Conservation (phyloP, 2,113 vertebrate genomes). For the Gobiocypris rarus region DNA sequence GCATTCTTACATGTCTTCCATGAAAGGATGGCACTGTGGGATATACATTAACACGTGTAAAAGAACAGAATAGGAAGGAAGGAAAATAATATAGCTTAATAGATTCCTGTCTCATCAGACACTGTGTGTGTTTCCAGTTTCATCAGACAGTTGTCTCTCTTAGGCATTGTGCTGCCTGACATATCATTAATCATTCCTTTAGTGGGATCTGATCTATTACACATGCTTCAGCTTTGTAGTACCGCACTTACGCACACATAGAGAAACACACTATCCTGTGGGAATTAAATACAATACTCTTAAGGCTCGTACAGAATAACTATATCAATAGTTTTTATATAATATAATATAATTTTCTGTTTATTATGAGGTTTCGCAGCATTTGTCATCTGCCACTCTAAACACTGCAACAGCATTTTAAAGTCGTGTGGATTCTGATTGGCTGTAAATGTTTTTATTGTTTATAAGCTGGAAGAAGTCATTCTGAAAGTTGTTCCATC, state of each 20-base stretch:
- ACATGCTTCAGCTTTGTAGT: slow-evolving; percentile 24
- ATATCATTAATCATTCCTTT: slow-evolving; percentile 57
- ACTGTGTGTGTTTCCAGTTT: slow-evolving; percentile 12
- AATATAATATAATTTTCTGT: no score
- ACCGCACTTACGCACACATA: neutral
- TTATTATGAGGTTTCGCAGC: no score
- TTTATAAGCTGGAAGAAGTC: no score
- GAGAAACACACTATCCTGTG: neutral
- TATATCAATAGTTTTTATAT: neutral
- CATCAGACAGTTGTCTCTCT: slow-evolving; percentile 29
- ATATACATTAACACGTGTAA: neutral
- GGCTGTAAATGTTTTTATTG: no score
- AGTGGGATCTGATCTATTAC: slow-evolving; percentile 31
- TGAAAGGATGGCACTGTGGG: slow-evolving; percentile 12
- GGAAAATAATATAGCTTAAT: slow-evolving; percentile 55
- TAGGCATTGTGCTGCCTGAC: slow-evolving; percentile 46
- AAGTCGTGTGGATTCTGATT: neutral
- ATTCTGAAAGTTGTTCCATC: no score
- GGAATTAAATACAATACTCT: neutral
- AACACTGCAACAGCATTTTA: neutral
- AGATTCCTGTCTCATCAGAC: slow-evolving; percentile 39
- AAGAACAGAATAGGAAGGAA: slow-evolving; percentile 29
- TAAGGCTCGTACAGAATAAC: neutral
- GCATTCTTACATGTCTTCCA: slow-evolving; percentile 11
- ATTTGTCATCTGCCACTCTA: no score